Evolutionary conservation across 2,113 vertebrate species (phyloP), one percentile per base, ranked within the genome.

Genomic region (Lophochroa leadbeateri): DNA sequence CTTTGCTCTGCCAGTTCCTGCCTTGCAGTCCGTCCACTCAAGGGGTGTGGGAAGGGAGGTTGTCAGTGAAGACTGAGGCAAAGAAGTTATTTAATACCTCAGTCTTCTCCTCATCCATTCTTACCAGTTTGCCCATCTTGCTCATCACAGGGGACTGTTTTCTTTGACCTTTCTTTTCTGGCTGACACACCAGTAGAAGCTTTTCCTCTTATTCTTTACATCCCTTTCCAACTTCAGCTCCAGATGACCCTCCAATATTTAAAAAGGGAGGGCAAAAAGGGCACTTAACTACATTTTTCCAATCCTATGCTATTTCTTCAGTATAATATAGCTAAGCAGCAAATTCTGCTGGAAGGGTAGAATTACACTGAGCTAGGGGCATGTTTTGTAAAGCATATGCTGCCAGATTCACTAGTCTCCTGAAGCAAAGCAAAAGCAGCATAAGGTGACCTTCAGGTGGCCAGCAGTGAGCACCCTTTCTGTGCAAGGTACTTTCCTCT

Each of bases 71-170:
- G 47, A 55, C 47, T 20, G 58, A 43, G 35, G 76, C 76, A 49
- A 49, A 86, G 74, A 37, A 10, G 28, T 8, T 46, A 11, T 47
- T 1, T 2, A 49, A 49, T 63, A 50, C 18, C 35, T 86, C 35
- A 55, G 41, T 16, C 5, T 49, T 29, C 47, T 44, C 31, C 47
- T 63, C 13, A 16, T 57, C 43, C 5, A 7, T 5, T 49, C 29
- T 49, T 55, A 37, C 3, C 5, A 25, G 31, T 70, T 69, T 57
- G 23, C 55, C 23, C 33, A 27, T 11, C 61, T 16, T 57, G 63
- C 8, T 63, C 1, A 0, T 37, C 19, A 7, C 7, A 28, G 55
- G 74, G 18, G 23, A 55, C 29, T 0, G 1, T 41, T 43, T 76
- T 64, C 27, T 63, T 43, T 69, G 35, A 55, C 16, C 15, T 75